phyloP scores from a whole-genome alignment of 1,140 invertebrate genomes.

The Formica exsecta region DNA sequence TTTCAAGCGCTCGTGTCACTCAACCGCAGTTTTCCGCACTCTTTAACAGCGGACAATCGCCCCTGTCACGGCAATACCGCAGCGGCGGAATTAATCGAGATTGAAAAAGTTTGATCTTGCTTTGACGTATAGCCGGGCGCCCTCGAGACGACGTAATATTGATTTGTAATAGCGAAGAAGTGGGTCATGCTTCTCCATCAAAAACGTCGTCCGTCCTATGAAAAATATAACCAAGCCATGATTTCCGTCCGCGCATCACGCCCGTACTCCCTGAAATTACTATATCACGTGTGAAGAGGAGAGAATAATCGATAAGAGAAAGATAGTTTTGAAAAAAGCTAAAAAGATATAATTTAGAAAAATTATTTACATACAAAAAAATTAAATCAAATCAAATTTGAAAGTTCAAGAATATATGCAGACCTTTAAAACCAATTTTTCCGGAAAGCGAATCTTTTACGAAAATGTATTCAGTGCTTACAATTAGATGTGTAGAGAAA shows the following conservation, averaged over 20 bases:
- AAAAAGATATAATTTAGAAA: background rate
- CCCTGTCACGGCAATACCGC: slow-evolving; percentile 76
- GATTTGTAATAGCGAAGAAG: slow-evolving; percentile 74
- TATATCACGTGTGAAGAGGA: background rate
- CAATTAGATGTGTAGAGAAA: slow-evolving; percentile 53
- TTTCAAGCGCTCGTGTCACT: slow-evolving; percentile 76
- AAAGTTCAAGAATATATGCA: too few species aligned
- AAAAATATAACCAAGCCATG: slow-evolving; percentile 52
- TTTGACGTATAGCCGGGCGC: slow-evolving; percentile 72
- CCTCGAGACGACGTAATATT: slow-evolving; percentile 74
- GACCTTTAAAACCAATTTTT: too few species aligned
- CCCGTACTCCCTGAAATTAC: background rate
- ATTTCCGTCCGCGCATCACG: slow-evolving; percentile 15
- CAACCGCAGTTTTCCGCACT: slow-evolving; percentile 77
- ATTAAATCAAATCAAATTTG: background rate
- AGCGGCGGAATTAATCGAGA: slow-evolving; percentile 75
- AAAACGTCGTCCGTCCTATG: slow-evolving; percentile 44
- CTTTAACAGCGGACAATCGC: slow-evolving; percentile 76
- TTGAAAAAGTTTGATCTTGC: slow-evolving; percentile 78
- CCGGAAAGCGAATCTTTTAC: background rate
- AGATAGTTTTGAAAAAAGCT: background rate
- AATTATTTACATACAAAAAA: background rate
- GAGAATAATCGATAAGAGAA: background rate
- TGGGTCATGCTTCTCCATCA: slow-evolving; percentile 71
- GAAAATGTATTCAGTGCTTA: background rate